Base-by-base conservation (phyloP, 2,888 invertebrate genomes). In the Megaustenia siamemsis region DNA sequence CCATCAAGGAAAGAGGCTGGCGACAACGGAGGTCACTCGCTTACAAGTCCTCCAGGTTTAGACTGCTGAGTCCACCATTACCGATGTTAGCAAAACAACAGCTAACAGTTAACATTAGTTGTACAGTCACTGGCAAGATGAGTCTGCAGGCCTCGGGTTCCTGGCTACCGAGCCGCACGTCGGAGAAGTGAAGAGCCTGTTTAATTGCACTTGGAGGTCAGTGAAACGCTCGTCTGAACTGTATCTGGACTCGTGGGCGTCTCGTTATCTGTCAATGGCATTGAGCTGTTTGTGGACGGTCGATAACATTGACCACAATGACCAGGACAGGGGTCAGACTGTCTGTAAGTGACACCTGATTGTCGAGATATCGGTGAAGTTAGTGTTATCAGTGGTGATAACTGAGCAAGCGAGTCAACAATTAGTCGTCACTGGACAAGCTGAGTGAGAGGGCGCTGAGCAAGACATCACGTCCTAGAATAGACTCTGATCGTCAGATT, bases 131-230 rank as follows among this genome's bases (percentile, higher is more conserved):
- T 6, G 32, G 32, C 10, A 60, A 60, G 4, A 2, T 28, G n/a
- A 12, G 28, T 4, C 63, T 5, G 40, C 38, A 12, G 8, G 24
- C 38, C 0, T 10, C 69, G 38, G 21, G 40, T 69, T 69, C 38
- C 35, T 18, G 18, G 38, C 35, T 32, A 38, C 38, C 35, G 56
- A 56, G 38, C 18, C 49, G 2, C 2, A 24, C 56, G 35, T 49
- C 56, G 15, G 49, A 56, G 56, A 32, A 2, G 24, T 8, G 38
- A 10, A 45, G 32, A 32, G 76, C 56, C 76, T 15, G 56, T 28
- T 24, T 76, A 76, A 76, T 76, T 76, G 76, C 76, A 76, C 76
- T 76, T 76, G 18, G 76, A 56, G 56, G 76, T 76, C 76, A 76
- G 35, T 56, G 18, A 56, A 56, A 56, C 76, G 76, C 35, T 56